Percentiles rank a stretch among this genome's conserved stretches.
Conservation (phyloP, 1,140 invertebrate genomes). For the Heliothis virescens region DNA sequence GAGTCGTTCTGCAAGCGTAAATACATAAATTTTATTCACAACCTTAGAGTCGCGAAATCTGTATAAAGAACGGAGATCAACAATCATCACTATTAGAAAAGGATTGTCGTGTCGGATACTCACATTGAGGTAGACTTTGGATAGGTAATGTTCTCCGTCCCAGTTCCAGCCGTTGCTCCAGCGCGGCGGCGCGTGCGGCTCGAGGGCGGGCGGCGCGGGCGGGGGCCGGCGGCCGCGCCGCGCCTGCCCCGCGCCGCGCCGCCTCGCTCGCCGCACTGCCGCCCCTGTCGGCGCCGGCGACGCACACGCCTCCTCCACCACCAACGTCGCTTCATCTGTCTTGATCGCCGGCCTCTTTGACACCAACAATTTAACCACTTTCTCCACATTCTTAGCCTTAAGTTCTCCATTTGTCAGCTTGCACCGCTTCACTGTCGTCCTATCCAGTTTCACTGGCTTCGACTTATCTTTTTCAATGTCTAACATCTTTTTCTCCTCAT, state of each 20-base stretch:
- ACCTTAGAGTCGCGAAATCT: no score
- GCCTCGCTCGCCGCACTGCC: constrained; percentile 57
- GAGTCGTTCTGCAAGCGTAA: constrained; percentile 90
- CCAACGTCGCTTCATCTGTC: constrained; percentile 73
- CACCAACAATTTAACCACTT: constrained; percentile 67
- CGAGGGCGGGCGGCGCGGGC: constrained; percentile 55
- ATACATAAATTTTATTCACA: no score
- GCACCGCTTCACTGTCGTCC: constrained; percentile 49
- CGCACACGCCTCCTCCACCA: constrained; percentile 77
- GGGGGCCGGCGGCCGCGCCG: constrained; percentile 60
- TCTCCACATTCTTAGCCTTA: constrained; percentile 72
- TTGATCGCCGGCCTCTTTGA: constrained; percentile 79
- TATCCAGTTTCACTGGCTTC: constrained; percentile 38
- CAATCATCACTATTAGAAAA: no score
- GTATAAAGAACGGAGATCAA: background rate
- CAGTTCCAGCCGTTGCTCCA: constrained; percentile 97
- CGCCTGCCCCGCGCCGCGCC: constrained; percentile 57
- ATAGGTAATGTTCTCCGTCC: constrained; percentile 93
- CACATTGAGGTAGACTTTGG: constrained; percentile 95
- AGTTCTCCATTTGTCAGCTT: constrained; percentile 66
- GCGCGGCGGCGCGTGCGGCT: constrained; percentile 86
- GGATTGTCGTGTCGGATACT: constrained; percentile 73
- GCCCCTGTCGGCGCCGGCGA: constrained; percentile 62
- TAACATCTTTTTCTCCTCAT: background rate
- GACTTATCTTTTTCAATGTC: constrained; percentile 36